Evolutionary conservation across 2,888 invertebrate species (phyloP).

Genomic region (Coelopa pilipes): DNA sequence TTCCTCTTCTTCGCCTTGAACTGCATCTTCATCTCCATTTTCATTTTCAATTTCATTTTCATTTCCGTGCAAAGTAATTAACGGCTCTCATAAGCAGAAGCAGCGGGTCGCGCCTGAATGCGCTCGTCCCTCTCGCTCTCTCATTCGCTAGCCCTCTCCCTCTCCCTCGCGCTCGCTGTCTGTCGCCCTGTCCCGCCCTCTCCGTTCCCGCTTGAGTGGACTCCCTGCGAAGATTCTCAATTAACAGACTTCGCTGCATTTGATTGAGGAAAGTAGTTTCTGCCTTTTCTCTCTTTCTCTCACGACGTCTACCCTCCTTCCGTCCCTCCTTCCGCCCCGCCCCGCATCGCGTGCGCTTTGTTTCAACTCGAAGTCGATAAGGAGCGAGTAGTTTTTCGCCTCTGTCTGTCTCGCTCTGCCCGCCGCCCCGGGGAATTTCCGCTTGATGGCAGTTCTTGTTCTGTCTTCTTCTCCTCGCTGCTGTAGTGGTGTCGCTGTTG

Average conservation of each 20-base stretch:
- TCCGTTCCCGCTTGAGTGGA: background rate
- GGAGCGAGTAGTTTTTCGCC: background rate
- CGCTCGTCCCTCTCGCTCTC: background rate
- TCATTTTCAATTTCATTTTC: background rate
- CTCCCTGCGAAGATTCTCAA: constrained; percentile 3
- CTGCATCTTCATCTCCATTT: background rate
- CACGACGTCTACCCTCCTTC: no score
- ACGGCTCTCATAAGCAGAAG: constrained; percentile 15
- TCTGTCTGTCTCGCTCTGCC: background rate
- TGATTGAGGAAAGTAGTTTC: constrained; percentile 3
- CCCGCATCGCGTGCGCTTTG: no score
- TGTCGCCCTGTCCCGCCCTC: background rate
- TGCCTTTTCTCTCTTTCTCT: background rate
- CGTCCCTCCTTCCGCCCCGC: no score
- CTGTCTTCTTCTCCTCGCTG: background rate
- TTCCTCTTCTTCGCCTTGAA: background rate
- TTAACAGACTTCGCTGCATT: constrained; percentile 13
- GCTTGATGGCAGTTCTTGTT: background rate
- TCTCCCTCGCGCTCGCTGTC: background rate
- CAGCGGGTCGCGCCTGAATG: background rate
- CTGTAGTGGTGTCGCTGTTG: no score
- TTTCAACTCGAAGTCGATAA: background rate
- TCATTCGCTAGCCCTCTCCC: background rate
- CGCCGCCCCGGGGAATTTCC: no score
- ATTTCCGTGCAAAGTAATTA: constrained; percentile 24